A percentile compares a stretch with the other conserved stretches of the same genome.
Conservation (phyloP, 2,113 vertebrate species). For the Zosterops japonicus region DNA sequence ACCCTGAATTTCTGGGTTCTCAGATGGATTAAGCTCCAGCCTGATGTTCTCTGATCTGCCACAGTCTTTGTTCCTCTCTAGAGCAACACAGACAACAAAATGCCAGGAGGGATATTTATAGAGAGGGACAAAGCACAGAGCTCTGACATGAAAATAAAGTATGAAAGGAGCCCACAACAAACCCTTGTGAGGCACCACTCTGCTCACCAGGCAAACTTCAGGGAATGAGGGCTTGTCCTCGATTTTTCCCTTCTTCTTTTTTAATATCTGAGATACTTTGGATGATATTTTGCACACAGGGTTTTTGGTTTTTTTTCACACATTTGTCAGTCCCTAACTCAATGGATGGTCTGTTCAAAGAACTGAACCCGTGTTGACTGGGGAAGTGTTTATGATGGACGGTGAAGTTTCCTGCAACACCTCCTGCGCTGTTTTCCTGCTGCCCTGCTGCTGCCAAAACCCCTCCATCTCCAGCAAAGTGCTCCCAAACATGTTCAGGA, state of each 20-base stretch:
- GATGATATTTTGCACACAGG: background rate
- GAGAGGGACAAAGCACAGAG: background rate
- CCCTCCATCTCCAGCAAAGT: background rate
- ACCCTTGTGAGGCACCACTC: background rate
- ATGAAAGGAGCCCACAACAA: background rate
- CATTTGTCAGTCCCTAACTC: background rate
- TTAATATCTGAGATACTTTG: background rate
- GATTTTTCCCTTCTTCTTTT: fast-evolving
- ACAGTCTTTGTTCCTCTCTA: background rate
- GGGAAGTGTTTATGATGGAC: constrained; percentile 51
- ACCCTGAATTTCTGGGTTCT: background rate
- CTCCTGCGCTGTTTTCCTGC: background rate
- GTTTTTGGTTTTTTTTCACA: background rate
- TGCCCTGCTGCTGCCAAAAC: constrained; percentile 41
- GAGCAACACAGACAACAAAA: background rate
- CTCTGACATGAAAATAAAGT: background rate
- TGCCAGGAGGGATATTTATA: background rate
- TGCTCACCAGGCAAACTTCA: background rate
- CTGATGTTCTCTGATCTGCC: background rate
- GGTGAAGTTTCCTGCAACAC: constrained; percentile 34
- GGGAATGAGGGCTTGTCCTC: background rate
- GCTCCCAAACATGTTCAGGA: background rate
- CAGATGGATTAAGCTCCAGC: background rate
- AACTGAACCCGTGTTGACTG: background rate
- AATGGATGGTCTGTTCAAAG: constrained; percentile 47